phyloP scores from a whole-genome alignment of 2,797 vertebrate species.

The Xenops minutus region DNA sequence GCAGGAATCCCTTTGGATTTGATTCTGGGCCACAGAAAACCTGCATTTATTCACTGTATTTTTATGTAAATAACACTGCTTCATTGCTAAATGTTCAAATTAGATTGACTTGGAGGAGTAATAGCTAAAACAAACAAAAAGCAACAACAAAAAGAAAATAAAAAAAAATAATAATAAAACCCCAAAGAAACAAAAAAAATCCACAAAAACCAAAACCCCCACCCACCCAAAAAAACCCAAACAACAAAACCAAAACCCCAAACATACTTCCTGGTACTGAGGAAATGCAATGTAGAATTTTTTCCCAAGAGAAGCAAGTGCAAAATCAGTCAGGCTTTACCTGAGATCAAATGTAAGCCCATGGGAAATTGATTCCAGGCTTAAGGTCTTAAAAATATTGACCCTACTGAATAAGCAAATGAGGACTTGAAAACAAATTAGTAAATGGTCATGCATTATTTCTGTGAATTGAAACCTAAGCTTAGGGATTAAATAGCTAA shows the following conservation, averaged over 20 bases:
- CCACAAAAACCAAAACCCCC: too few relatives aligned
- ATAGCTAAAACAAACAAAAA: not conserved
- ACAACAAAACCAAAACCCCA: not conserved
- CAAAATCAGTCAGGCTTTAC: not conserved
- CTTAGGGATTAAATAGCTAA: not conserved
- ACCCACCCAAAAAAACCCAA: not conserved
- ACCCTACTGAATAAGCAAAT: not conserved
- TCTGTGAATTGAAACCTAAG: not conserved
- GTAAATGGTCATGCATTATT: not conserved
- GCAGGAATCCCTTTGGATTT: not conserved
- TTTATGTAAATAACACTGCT: not conserved
- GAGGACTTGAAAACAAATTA: not conserved
- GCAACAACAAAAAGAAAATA: not conserved
- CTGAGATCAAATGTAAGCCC: not conserved
- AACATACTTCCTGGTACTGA: not conserved
- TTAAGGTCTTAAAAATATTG: not conserved
- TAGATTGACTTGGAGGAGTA: not conserved
- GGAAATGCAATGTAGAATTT: not conserved
- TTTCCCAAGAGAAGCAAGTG: not conserved
- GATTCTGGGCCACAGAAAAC: not conserved
- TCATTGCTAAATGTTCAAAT: not conserved
- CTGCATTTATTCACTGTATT: not conserved
- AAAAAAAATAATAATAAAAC: too few relatives aligned
- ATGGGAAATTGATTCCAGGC: not conserved
- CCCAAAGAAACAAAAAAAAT: not conserved